Percentiles rank a stretch among this genome's conserved stretches.
phyloP scores from a whole-genome alignment of 2,888 invertebrate genomes.

The Baronia brevicornis region DNA sequence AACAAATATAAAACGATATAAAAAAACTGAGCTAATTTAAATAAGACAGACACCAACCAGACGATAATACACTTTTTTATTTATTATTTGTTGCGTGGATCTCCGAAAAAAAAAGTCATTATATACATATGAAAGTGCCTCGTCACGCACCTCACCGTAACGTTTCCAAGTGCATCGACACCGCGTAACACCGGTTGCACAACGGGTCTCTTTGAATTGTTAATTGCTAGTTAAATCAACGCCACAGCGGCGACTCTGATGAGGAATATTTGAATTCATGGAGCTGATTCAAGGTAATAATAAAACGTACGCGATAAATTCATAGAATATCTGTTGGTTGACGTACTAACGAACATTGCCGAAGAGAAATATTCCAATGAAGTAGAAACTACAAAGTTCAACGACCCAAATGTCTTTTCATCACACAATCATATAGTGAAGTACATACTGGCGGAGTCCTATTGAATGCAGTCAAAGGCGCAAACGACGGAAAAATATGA shows the following conservation, averaged over 20 bases:
- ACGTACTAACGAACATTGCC: not conserved
- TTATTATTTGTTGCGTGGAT: not conserved
- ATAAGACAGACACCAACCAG: too few relatives aligned
- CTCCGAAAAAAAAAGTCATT: conserved; percentile 3
- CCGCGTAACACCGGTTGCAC: conserved; percentile 25
- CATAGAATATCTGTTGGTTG: too few relatives aligned
- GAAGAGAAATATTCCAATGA: conserved; percentile 4
- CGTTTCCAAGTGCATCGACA: conserved; percentile 21
- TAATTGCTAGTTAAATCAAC: conserved; percentile 24
- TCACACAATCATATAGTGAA: conserved; percentile 32
- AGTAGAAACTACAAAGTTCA: conserved; percentile 20
- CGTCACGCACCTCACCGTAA: conserved; percentile 16
- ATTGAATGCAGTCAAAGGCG: conserved; percentile 21
- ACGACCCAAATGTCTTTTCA: conserved; percentile 26
- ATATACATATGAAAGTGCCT: conserved; percentile 13
- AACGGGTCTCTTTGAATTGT: conserved; percentile 23
- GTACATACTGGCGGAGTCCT: conserved; percentile 21
- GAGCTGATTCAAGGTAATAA: too few relatives aligned
- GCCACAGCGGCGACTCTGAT: conserved; percentile 7
- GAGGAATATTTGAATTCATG: too few relatives aligned
- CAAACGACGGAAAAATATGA: conserved; percentile 33
- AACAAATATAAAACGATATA: too few relatives aligned
- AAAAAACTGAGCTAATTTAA: too few relatives aligned
- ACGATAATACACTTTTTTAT: too few relatives aligned
- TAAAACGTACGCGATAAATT: too few relatives aligned